These are phyloP conservation scores for Oncorhynchus masou DNA, from an alignment of 2,113 vertebrate species.

Conservation along the genomic window DNA sequence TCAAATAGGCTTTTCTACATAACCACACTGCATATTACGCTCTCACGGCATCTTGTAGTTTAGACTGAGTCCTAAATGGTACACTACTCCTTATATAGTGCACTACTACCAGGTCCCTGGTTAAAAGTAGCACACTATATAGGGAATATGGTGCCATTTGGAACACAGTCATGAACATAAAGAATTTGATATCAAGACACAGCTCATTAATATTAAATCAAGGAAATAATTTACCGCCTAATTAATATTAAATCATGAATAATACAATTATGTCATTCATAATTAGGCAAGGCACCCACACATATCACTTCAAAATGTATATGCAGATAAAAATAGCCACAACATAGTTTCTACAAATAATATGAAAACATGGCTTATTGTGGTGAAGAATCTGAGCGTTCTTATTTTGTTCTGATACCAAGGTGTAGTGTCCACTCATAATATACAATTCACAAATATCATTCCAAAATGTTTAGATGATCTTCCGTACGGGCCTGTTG, in stretches of 20 bases:
- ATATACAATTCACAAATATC: no score
- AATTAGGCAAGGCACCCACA: slow-evolving; percentile 14
- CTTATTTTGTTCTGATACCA: no score
- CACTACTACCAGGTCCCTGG: neutral
- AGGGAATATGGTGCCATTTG: no score
- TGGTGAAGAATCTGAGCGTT: no score
- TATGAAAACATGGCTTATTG: no score
- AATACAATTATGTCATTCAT: slow-evolving; percentile 32
- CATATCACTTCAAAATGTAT: neutral
- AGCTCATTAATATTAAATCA: slow-evolving; percentile 43
- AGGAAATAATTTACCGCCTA: slow-evolving; percentile 29
- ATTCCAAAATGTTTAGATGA: no score
- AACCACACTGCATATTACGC: neutral
- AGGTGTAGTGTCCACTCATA: no score
- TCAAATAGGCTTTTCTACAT: neutral
- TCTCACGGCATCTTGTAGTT: neutral
- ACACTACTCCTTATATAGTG: no score
- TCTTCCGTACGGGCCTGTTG: no score
- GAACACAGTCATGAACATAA: slow-evolving; percentile 6
- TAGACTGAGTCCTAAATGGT: neutral
- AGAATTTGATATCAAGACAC: slow-evolving; percentile 23
- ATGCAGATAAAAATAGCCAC: no score
- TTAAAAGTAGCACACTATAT: neutral
- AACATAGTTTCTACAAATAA: no score
- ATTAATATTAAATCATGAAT: slow-evolving; percentile 38